phyloP scores from a whole-genome alignment of 1,140 invertebrate genomes.

The Cydia fagiglandana region DNA sequence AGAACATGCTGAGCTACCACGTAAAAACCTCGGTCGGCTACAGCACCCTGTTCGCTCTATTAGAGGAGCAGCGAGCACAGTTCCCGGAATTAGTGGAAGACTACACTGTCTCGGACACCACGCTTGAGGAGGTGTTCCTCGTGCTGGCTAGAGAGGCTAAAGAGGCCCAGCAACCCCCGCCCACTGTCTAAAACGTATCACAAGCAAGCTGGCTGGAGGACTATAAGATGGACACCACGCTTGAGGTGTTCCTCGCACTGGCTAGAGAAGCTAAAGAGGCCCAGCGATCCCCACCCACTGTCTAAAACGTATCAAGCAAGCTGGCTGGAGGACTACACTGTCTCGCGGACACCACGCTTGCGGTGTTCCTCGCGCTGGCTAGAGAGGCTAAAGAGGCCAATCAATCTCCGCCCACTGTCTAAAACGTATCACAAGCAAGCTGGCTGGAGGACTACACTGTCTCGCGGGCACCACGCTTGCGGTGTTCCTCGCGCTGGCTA shows the following conservation, averaged over 20 bases:
- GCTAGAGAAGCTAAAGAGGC: too few relatives aligned
- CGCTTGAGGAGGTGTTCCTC: slow-evolving; percentile 94
- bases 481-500: too few relatives aligned
- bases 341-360: slow-evolving; percentile 90
- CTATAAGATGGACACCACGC: too few relatives aligned
- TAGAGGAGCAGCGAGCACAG: slow-evolving; percentile 84
- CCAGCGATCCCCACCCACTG: too few relatives aligned
- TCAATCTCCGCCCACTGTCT: too few relatives aligned
- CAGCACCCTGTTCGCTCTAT: slow-evolving; percentile 79
- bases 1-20: slow-evolving; percentile 73
- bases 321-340: slow-evolving; percentile 88
- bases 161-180: slow-evolving; percentile 21
- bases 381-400: slow-evolving; percentile 32
- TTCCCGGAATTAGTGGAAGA: slow-evolving; percentile 90
- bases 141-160: slow-evolving; percentile 46
- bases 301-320: too few relatives aligned
- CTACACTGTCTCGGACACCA: slow-evolving; percentile 88
- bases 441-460: too few relatives aligned
- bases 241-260: too few relatives aligned
- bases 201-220: too few relatives aligned
- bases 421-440: too few relatives aligned
- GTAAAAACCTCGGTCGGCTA: slow-evolving; percentile 63
- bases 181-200: background rate
- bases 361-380: slow-evolving; percentile 86
- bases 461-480: too few relatives aligned